Evolutionary conservation across 2,888 invertebrate genomes (phyloP), one percentile per base, ranked within the genome.

Genomic region (Phyllotreta cruciferae): DNA sequence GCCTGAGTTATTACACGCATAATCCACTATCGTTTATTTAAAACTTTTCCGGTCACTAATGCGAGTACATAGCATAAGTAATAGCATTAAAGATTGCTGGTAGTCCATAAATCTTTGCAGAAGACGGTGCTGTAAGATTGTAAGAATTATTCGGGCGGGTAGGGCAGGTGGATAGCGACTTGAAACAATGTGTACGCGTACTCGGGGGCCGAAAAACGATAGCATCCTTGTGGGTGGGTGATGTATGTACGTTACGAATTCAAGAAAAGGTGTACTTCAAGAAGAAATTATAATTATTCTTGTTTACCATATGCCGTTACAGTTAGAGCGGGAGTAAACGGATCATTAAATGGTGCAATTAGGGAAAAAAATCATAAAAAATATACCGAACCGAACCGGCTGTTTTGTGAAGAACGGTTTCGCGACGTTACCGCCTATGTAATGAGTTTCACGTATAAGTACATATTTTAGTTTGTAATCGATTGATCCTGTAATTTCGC

Each of bases 251-350:
- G 68, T 67, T 67, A 56, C 62, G 63, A 58, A 61, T 64, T 54
- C 53, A 69, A 66, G 67, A 66, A 71, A 73, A 71, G 72, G 73
- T 72, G 72, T 71, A 71, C 71, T 70, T 73, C 68, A 71, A 68
- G 65, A 66, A 64, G 64, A 69, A 70, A 70, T 70, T 68, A 66
- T 68, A 72, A 72, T 70, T 71, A 71, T 72, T 72, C 65, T 69
- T 68, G 68, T 70, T 67, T 60, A 68, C 72, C 73, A 73, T 71
- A 74, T 74, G 72, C 63, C 57, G 63, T 58, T 61, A 52, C 60
- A 55, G 64, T 64, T 60, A 44, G 44, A 24, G 24, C 24, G 24
- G 42, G 44, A 60, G 52, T 52, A 52, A 60, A 60, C 60, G 60
- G 60, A 42, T 44, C 60, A 60, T 60, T 60, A 47, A 52, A 60